Base-by-base conservation (phyloP, 2,113 vertebrate genomes). In the Pontoporia blainvillei region DNA sequence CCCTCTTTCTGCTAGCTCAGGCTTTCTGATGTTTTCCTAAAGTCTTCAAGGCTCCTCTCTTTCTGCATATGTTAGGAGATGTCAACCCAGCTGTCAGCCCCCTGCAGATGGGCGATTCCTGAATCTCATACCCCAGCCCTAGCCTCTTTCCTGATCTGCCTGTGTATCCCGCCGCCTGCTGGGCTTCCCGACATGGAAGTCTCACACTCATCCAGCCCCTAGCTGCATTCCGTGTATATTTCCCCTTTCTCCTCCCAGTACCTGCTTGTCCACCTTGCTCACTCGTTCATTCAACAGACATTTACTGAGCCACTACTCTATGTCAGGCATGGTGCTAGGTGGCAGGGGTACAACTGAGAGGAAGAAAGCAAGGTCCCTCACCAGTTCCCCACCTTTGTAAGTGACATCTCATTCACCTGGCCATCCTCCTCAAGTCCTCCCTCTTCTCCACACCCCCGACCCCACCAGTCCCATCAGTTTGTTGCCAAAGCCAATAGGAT, bases 301-400 rank as follows among this genome's bases (percentile, higher is more conserved):
- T 27, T 27, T 17, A 39, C 49, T 12, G 31, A 85, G 78, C 66
- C 8, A 3, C 54, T 29, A 3, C 71, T 69, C 0, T 39, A 1
- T 31, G 5, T 25, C 10, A n/a, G 18, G 44, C 17, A 1, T 0
- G 1, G 44, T 1, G 5, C 46, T 49, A 31, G 3, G 46, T 18
- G n/a, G 46, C 12, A 27, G 62, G 44, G 54, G 18, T 49, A 25
- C 5, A 41, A 2, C 8, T 5, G 4, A 54, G 62, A 64, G 27
- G 46, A 34, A 27, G 61, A 61, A 27, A 81, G 36, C 59, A 18
- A 44, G 69, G 41, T 54, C n/a, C 10, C 14, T 9, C 0, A 0
- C 18, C 27, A 25, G n/a, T 25, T 61, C 29, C 72, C 76, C 41
- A 49, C n/a, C 23, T 87, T 23, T 10, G 13, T 67, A 31, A 76